Evolutionary conservation across 2,888 invertebrate genomes (phyloP), one percentile per base, ranked within the genome.

Genomic region (Lithodes maja): DNA sequence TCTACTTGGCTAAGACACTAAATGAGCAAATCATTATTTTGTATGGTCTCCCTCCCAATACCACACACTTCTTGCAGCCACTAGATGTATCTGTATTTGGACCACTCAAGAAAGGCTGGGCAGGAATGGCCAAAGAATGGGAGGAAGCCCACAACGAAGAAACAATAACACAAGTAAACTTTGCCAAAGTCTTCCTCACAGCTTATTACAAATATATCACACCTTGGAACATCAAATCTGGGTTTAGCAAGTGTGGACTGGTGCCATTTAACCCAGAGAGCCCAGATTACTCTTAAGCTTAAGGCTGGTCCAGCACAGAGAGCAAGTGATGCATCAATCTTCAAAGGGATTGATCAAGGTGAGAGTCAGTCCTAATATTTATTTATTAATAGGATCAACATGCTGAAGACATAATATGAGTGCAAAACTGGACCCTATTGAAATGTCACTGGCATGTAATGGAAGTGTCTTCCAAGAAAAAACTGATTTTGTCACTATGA

Each of bases 11-110:
- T 15, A 50, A 79, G 79, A 79, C 15, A n/a, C 54, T 79, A 52
- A 53, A 53, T 53, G 79, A 79, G 53, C 2, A 53, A n/a, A 52
- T 53, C 54, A 79, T 79, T 2, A 79, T 79, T 52, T 3, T 79
- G 79, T 79, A 79, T 12, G 79, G 79, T 12, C 50, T 79, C 12
- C 79, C 79, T 79, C 17, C 79, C n/a, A 79, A 53, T 54, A 79
- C n/a, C 17, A 54, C 53, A 52, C 79, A 79, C 50, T 79, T 79
- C 79, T 12, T 79, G 53, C 79, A 79, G 54, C 54, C 79, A 53
- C 54, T 79, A 53, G 79, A 79, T 79, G 79, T 79, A 12, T 50
- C 79, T 7, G 53, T 79, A 52, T 53, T 54, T 79, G 79, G 54
- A 5, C 54, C 15, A 53, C 54, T 79, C 12, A 79, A 79, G 33